Conservation (phyloP, 2,113 vertebrate species). For the Sisor rabdophorus region DNA sequence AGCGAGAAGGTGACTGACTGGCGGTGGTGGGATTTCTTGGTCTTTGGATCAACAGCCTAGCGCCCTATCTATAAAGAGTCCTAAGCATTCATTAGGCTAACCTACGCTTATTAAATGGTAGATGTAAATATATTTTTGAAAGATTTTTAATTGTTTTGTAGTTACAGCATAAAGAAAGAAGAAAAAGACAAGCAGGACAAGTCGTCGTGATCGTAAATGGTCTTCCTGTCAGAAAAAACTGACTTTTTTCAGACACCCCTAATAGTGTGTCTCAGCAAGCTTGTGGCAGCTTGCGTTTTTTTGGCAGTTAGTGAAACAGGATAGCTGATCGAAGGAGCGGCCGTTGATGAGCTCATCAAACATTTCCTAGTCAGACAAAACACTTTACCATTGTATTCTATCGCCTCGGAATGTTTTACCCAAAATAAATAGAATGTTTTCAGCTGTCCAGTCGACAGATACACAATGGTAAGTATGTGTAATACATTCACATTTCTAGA, state of each 20-base stretch:
- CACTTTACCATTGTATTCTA: constrained; percentile 5
- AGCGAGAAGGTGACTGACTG: too few species aligned
- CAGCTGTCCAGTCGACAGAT: not conserved
- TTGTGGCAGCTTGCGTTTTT: constrained; percentile 59
- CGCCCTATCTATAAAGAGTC: too few species aligned
- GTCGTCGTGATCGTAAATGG: constrained; percentile 27
- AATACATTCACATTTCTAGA: too few species aligned
- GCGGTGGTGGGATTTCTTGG: too few species aligned
- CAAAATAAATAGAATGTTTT: not conserved
- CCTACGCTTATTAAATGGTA: not conserved
- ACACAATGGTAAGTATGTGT: not conserved
- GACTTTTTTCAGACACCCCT: constrained; percentile 53
- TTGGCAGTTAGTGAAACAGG: constrained; percentile 51
- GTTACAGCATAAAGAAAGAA: not conserved
- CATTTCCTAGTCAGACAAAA: constrained; percentile 43
- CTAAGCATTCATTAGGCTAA: too few species aligned
- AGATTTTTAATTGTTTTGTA: not conserved
- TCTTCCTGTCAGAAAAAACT: constrained; percentile 44
- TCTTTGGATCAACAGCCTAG: too few species aligned
- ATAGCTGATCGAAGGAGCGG: constrained; percentile 54
- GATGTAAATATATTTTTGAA: constrained; percentile 17
- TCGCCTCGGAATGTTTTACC: not conserved
- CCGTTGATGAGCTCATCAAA: constrained; percentile 52
- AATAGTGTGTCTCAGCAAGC: constrained; percentile 58
- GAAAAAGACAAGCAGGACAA: not conserved